Evolutionary conservation across 1,140 invertebrate genomes (phyloP).

Genomic region (Frieseomelitta varia): DNA sequence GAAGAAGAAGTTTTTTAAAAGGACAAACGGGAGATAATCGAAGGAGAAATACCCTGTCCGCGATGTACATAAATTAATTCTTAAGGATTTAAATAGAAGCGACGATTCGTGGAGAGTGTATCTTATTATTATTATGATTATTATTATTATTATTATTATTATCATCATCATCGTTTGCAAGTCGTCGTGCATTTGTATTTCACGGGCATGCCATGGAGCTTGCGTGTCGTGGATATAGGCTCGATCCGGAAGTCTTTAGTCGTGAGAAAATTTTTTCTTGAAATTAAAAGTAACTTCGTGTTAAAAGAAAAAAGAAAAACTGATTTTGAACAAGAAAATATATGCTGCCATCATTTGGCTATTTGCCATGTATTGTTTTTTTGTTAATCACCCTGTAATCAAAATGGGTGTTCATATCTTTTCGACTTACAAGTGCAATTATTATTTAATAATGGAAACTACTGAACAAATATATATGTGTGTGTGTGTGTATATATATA

Average conservation of each 20-base stretch:
- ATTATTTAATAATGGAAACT: not conserved
- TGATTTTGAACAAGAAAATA: not conserved
- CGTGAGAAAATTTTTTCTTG: slow-evolving; percentile 2
- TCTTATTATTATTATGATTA: slow-evolving; percentile 44
- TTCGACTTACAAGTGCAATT: not conserved
- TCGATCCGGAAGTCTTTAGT: slow-evolving; percentile 32
- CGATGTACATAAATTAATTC: slow-evolving; percentile 55
- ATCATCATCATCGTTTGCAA: slow-evolving; percentile 43
- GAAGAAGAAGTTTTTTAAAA: slow-evolving; percentile 7
- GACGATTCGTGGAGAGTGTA: slow-evolving; percentile 43
- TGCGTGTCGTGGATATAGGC: slow-evolving; percentile 29
- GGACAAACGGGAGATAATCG: not conserved
- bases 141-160: not conserved
- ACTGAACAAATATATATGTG: not conserved
- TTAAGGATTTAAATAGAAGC: slow-evolving; percentile 49
- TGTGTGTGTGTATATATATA: not conserved
- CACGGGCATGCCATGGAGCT: not conserved
- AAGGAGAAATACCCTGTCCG: slow-evolving; percentile 29
- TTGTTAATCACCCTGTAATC: not conserved
- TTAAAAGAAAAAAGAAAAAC: not conserved
- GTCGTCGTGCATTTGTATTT: slow-evolving; percentile 58
- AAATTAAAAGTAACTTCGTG: not conserved
- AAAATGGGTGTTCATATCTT: not conserved
- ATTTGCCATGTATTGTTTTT: not conserved
- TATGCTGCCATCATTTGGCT: not conserved